A percentile compares a stretch with the other conserved stretches of the same genome.
Conservation (phyloP, 2,113 vertebrate genomes). For the Protomyctophum bolini region DNA sequence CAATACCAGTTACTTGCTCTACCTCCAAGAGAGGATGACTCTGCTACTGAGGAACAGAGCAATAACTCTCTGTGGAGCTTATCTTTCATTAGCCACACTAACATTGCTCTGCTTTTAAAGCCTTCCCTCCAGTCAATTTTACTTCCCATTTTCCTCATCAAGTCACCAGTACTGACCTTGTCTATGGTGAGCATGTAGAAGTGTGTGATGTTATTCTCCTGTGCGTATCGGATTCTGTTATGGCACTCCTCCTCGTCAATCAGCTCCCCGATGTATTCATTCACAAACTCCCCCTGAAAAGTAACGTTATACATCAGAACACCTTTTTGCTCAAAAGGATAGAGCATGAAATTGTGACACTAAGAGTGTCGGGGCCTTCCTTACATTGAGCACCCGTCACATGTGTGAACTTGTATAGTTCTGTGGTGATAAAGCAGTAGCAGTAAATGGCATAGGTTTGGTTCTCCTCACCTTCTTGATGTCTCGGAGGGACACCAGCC, state of each 20-base stretch:
- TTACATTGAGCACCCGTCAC: too few relatives aligned
- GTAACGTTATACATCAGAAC: background rate
- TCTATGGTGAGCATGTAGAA: conserved; percentile 99
- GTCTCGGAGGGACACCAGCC: conserved; percentile 89
- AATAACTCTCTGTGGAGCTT: conserved; percentile 32
- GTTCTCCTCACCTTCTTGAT: conserved; percentile 89
- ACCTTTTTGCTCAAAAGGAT: too few relatives aligned
- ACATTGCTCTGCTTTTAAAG: too few relatives aligned
- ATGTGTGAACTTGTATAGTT: too few relatives aligned
- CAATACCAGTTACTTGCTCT: conserved; percentile 76
- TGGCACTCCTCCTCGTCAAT: conserved; percentile 97
- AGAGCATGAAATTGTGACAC: too few relatives aligned
- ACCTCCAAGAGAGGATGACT: conserved; percentile 61
- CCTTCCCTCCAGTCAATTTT: too few relatives aligned
- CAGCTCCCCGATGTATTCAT: conserved; percentile 96
- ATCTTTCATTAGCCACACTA: too few relatives aligned
- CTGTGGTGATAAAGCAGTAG: too few relatives aligned
- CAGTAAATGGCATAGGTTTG: too few relatives aligned
- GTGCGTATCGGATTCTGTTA: conserved; percentile 90
- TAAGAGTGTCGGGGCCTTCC: too few relatives aligned
- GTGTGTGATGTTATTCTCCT: conserved; percentile 95
- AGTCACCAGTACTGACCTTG: conserved; percentile 80
- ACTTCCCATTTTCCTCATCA: too few relatives aligned
- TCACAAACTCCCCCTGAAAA: conserved; percentile 94
- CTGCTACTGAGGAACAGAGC: conserved; percentile 36